Base-by-base conservation (phyloP, 2,888 invertebrate genomes). In the Malthinus seriepunctatus region DNA sequence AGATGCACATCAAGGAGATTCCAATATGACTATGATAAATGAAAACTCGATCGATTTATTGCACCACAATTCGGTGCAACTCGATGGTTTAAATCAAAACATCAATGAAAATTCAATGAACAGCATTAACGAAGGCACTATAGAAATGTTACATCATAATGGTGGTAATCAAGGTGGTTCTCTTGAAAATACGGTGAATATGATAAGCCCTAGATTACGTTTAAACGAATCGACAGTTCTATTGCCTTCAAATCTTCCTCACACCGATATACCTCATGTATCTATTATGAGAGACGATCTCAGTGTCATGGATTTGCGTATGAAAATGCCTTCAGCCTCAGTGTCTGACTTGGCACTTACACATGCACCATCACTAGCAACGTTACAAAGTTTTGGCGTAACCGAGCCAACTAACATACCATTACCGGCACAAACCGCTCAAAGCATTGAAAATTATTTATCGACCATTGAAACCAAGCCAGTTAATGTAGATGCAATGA, bases 281-380 rank as follows among this genome's bases (percentile, higher is more conserved):
- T 33, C 51, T 33, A 44, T 65, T 2, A 46, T 46, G 7, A 80
- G 80, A 45, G 80, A 82, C n/a, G 78, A 78, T 32, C 76, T 83
- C 45, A 80, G 79, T 63, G 87, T 84, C n/a, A 87, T 88, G 56
- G 89, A 88, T 78, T 81, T 88, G 42, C 79, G 88, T 14, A 87
- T 88, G 80, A 90, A 91, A 39, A 84, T 86, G 73, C 69, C 80
- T 56, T 81, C 83, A 67, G 80, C 69, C 71, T 84, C 79, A 65
- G 80, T 69, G 31, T 78, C 76, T 67, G 81, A 72, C 80, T 78
- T 69, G 70, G 80, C 70, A 69, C 83, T 80, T 47, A 78, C 79
- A 12, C 83, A 81, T 42, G 82, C 86, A 52, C 84, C 86, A 12
- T 87, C 86, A 15, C 75, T 81, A 67, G 79, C 81, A 1, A 77